A percentile compares a stretch with the other conserved stretches of the same genome.
These are phyloP conservation scores for Manis javanica DNA, from an alignment of 2,797 vertebrate species.

Conservation along the genomic window DNA sequence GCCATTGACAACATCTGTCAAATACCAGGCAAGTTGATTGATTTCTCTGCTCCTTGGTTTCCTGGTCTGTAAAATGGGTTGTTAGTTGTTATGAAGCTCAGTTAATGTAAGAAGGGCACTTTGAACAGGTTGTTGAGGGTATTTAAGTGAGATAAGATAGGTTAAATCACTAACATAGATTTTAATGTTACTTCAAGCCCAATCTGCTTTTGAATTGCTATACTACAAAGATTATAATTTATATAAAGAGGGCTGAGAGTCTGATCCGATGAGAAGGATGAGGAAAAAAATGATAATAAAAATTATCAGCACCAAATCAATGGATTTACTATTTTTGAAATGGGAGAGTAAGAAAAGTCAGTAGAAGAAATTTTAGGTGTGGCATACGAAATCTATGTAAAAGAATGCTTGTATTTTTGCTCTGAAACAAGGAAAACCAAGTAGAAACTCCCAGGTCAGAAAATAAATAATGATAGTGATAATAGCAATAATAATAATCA, in stretches of 20 bases:
- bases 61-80: background rate
- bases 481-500: background rate
- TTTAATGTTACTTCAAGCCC: background rate
- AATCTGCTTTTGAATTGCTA: background rate
- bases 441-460: background rate
- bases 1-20: background rate
- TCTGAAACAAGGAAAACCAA: background rate
- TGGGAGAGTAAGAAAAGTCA: background rate
- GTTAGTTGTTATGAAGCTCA: background rate
- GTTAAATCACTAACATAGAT: background rate
- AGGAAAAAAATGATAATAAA: background rate
- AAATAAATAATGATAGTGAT: background rate
- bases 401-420: background rate
- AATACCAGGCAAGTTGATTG: background rate
- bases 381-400: background rate
- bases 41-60: constrained; percentile 15
- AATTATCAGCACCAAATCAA: background rate
- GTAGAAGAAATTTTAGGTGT: background rate
- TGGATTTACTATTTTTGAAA: background rate
- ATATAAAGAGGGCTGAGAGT: background rate
- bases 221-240: background rate
- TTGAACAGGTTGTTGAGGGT: background rate
- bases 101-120: background rate
- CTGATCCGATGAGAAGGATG: background rate
- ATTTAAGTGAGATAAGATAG: background rate